Conservation (phyloP, 2,113 vertebrate species). For the Brachyhypopomus occidentalis region DNA sequence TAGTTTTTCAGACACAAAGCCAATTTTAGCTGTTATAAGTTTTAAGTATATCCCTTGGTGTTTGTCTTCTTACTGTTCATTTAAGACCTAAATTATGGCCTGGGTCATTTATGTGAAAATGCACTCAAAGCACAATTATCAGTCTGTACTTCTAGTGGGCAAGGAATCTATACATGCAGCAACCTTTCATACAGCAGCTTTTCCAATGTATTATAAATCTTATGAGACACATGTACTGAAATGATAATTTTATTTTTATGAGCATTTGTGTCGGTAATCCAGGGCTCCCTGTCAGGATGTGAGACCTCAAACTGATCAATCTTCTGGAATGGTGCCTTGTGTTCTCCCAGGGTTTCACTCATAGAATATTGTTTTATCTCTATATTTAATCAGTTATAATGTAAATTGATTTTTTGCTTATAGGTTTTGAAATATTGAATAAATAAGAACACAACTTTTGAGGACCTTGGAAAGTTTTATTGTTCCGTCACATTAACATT, state of each 20-base stretch:
- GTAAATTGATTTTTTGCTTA: slow-evolving; percentile 46
- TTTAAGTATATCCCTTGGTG: neutral
- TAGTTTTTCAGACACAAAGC: neutral
- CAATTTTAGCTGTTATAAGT: neutral
- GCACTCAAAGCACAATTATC: slow-evolving; percentile 58
- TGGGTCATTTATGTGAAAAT: slow-evolving; percentile 45
- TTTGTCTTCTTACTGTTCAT: neutral
- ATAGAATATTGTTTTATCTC: slow-evolving; percentile 61
- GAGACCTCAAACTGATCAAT: slow-evolving; percentile 62
- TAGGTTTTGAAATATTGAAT: slow-evolving; percentile 59
- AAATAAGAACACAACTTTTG: slow-evolving; percentile 36
- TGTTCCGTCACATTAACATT: no score
- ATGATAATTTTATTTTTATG: slow-evolving; percentile 40
- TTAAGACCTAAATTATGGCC: slow-evolving; percentile 13
- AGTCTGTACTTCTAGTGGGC: slow-evolving; percentile 27
- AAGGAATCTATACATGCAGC: slow-evolving; percentile 61
- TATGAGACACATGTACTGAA: slow-evolving; percentile 41
- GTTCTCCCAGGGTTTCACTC: slow-evolving; percentile 64
- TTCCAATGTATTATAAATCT: slow-evolving; percentile 36
- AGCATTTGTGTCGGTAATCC: slow-evolving; percentile 35
- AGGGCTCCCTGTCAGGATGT: slow-evolving; percentile 51
- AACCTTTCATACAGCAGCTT: slow-evolving; percentile 65
- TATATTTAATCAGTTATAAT: slow-evolving; percentile 60
- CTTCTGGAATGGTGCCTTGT: slow-evolving; percentile 72
- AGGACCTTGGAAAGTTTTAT: neutral